These are phyloP conservation scores for Laspeyria flexula DNA, from an alignment of 2,888 invertebrate genomes.

Conservation along the genomic window DNA sequence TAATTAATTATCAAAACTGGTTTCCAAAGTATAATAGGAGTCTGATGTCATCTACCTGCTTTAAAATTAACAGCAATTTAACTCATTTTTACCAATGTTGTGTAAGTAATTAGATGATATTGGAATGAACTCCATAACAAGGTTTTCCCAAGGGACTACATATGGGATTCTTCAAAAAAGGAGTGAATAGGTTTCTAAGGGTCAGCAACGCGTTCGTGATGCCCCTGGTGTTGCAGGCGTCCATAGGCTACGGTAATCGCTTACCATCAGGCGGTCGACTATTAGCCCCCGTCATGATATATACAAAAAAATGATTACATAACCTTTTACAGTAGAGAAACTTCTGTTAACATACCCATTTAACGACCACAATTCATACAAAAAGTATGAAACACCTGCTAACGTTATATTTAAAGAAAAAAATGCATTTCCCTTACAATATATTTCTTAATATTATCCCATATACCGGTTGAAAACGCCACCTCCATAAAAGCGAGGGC, in stretches of 20 bases:
- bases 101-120: conserved; percentile 27
- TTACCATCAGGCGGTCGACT: too few species aligned
- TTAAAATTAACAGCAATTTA: conserved; percentile 12
- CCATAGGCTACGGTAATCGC: too few species aligned
- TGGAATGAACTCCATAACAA: too few species aligned
- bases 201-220: too few species aligned
- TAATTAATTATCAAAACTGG: conserved; percentile 1
- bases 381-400: background rate
- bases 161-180: too few species aligned
- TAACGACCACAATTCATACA: background rate
- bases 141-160: too few species aligned
- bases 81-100: conserved; percentile 14
- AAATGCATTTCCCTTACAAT: background rate
- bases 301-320: background rate
- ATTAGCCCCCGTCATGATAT: too few species aligned
- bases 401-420: background rate
- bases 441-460: conserved; percentile 6
- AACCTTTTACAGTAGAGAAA: background rate
- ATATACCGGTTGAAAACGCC: conserved; percentile 18
- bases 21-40: conserved; percentile 2
- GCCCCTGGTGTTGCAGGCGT: too few species aligned
- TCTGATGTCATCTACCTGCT: conserved; percentile 13
- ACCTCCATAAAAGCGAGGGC: conserved; percentile 27
- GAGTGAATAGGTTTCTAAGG: too few species aligned
- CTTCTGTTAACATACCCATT: background rate